phyloP scores from a whole-genome alignment of 2,113 vertebrate species.

The Falco punctatus region DNA sequence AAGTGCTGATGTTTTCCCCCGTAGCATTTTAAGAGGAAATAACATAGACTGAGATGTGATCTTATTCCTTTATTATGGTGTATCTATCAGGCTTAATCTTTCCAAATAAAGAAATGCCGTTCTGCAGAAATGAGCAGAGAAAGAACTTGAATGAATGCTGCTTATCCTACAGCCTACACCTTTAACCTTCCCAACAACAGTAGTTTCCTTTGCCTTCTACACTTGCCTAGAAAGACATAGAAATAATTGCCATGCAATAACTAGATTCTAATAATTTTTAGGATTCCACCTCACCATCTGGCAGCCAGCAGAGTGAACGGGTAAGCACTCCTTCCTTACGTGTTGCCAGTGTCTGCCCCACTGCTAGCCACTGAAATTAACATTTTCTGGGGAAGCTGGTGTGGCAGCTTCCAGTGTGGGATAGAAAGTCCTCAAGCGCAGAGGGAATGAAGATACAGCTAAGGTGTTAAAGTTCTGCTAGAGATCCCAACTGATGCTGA shows the following conservation, averaged over 20 bases:
- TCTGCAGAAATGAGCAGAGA: neutral
- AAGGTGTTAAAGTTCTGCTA: neutral
- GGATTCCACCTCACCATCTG: neutral
- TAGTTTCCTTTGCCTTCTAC: neutral
- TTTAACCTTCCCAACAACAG: neutral
- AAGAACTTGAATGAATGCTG: neutral
- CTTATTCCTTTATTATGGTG: neutral
- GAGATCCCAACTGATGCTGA: neutral
- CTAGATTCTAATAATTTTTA: neutral
- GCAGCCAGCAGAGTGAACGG: conserved; percentile 20
- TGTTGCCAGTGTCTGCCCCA: neutral
- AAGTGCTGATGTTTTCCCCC: neutral
- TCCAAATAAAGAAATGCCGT: neutral
- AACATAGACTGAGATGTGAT: neutral
- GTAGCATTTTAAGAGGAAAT: neutral
- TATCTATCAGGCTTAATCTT: neutral
- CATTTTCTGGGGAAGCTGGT: neutral
- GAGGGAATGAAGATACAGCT: neutral
- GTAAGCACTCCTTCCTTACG: neutral
- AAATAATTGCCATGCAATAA: neutral
- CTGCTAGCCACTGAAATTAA: neutral
- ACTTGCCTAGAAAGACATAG: neutral
- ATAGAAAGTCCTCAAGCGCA: neutral
- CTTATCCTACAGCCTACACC: neutral
- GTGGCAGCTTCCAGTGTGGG: neutral